phyloP scores from a whole-genome alignment of 2,797 vertebrate species.

The Enteromius fasciolatus region DNA sequence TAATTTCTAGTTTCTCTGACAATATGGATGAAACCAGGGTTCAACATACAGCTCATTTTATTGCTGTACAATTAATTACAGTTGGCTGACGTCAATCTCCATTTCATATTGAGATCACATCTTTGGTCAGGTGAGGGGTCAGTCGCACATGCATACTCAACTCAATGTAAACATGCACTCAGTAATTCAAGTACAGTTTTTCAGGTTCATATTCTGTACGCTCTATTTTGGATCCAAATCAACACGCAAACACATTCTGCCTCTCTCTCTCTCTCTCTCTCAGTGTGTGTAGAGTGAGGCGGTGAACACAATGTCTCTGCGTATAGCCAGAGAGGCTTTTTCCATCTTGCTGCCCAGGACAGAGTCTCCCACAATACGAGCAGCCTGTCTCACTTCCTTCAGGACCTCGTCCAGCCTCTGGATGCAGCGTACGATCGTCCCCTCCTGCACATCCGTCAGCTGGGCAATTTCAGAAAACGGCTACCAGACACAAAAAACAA shows the following conservation, averaged over 20 bases:
- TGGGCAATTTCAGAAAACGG: conserved; percentile 87
- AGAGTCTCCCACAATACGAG: conserved; percentile 89
- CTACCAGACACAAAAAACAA: conserved; percentile 64
- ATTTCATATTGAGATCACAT: conserved; percentile 7
- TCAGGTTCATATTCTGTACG: conserved; percentile 13
- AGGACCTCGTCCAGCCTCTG: conserved; percentile 92
- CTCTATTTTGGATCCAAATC: conserved; percentile 22
- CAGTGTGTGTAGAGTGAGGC: conserved; percentile 93
- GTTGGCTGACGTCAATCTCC: neutral
- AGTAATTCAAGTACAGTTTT: conserved; percentile 30
- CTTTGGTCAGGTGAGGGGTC: neutral
- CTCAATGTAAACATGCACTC: conserved; percentile 54
- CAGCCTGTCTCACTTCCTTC: conserved; percentile 87
- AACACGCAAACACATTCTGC: neutral
- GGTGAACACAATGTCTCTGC: conserved; percentile 92
- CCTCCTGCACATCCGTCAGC: conserved; percentile 90
- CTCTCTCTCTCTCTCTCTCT: conserved; percentile 41
- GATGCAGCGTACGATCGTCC: conserved; percentile 90
- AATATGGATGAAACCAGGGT: neutral
- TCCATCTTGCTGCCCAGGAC: conserved; percentile 93
- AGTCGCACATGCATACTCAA: conserved; percentile 24
- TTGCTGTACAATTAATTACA: conserved; percentile 76
- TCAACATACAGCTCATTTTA: conserved; percentile 65
- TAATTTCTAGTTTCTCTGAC: neutral
- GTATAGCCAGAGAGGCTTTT: conserved; percentile 85